Base-by-base conservation (phyloP, 2,797 vertebrate species). In the Dryobates pubescens region DNA sequence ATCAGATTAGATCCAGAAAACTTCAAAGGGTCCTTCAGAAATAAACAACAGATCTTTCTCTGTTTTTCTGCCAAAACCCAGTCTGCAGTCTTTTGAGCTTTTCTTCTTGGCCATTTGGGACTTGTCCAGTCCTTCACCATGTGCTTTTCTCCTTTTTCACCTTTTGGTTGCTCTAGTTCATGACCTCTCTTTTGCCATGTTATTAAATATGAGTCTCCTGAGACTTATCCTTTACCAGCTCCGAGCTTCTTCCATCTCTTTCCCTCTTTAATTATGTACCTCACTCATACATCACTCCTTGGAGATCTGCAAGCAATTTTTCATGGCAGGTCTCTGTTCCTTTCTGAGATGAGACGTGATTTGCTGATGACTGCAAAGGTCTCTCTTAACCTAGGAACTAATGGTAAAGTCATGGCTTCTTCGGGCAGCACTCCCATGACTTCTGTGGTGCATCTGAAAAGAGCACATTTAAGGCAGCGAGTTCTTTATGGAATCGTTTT, bases 1-100 rank as follows among this genome's bases (percentile, higher is more conserved):
- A 58, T 90, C 58, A 86, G 86, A 95, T 96, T 90, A 92, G 83
- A 90, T 95, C 93, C 96, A 96, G 94, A 95, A 95, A 92, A 95
- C 94, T 95, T 96, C 96, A 96, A 96, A 96, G 91, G 53, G n/a
- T 76, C 91, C 82, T 86, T 91, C 20, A 87, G 24, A 91, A 96
- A 95, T 84, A 94, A 87, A 88, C 94, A 94, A 86, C 95, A 96
- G 94, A 94, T 86, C 82, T 92, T 88, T 92, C 72, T 91, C 61
- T 95, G 65, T 91, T 93, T 95, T 94, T 92, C 62, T 96, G 94
- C 96, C 95, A 96, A 90, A 94, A 88, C 19, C 49, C 79, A 61
- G 54, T 78, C 81, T 95, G 51, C 77, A 90, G 53, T 77, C 89
- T 94, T 94, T 72, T 85, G 73, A 95, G 82, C 41, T 93, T 94